These are phyloP conservation scores for Prunella himalayana DNA, from an alignment of 2,113 vertebrate genomes.

Conservation along the genomic window DNA sequence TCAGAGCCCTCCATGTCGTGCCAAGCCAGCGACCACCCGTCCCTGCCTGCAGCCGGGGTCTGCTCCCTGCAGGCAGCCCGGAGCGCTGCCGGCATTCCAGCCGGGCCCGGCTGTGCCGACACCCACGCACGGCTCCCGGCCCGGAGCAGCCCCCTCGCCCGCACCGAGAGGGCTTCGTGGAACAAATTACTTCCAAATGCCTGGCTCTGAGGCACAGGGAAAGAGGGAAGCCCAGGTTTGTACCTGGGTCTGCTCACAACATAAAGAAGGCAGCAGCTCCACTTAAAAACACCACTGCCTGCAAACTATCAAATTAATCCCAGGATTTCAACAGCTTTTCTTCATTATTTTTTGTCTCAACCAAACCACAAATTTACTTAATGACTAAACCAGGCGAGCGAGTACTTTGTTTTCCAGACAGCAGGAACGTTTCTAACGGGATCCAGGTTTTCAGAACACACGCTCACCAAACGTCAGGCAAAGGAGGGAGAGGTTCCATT, in stretches of 20 bases:
- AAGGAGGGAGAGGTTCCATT: not conserved
- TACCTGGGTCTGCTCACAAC: conserved; percentile 31
- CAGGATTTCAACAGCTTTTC: conserved; percentile 71
- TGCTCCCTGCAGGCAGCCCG: not conserved
- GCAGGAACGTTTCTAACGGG: conserved; percentile 45
- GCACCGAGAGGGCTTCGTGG: not conserved
- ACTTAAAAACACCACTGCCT: conserved; percentile 34
- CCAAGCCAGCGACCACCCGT: accelerated
- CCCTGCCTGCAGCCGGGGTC: not conserved
- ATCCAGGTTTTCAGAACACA: conserved; percentile 37
- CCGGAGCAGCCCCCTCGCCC: not conserved
- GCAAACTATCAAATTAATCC: conserved; percentile 63
- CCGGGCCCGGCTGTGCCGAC: not conserved
- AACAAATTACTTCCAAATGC: conserved; percentile 47
- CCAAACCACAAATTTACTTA: conserved; percentile 70
- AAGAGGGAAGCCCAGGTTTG: not conserved
- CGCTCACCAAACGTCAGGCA: not conserved
- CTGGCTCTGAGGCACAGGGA: not conserved
- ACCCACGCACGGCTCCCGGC: not conserved
- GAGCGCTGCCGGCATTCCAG: not conserved
- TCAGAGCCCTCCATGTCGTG: not conserved
- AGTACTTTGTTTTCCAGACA: conserved; percentile 62
- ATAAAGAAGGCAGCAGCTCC: conserved; percentile 13
- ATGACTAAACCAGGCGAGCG: conserved; percentile 63
- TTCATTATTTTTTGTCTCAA: conserved; percentile 69